phyloP scores from a whole-genome alignment of 2,888 invertebrate genomes.

The Epinotia ramella region DNA sequence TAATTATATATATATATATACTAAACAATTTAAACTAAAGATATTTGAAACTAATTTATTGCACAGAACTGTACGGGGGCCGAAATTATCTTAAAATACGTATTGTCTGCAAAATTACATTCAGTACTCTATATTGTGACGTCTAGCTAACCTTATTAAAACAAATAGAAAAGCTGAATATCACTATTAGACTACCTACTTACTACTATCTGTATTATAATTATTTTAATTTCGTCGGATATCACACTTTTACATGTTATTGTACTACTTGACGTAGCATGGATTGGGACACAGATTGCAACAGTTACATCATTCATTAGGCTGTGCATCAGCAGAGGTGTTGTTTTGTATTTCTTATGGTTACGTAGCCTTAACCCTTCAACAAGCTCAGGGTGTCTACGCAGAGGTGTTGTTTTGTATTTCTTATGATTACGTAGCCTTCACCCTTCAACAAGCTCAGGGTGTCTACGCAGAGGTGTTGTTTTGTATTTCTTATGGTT shows the following conservation, averaged over 20 bases:
- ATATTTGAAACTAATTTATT: conserved; percentile 46
- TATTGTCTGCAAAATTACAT: conserved; percentile 42
- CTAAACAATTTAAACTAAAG: conserved; percentile 36
- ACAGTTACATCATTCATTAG: conserved; percentile 1
- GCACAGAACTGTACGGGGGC: conserved; percentile 47
- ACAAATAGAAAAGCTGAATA: conserved; percentile 50
- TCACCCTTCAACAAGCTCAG: too few relatives aligned
- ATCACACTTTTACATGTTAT: conserved; percentile 56
- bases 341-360: neutral
- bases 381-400: too few relatives aligned
- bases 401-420: neutral
- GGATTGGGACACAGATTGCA: neutral
- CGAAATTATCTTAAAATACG: conserved; percentile 30
- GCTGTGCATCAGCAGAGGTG: neutral
- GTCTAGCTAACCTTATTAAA: conserved; percentile 31
- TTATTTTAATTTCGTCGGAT: conserved; percentile 48
- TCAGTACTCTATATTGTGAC: conserved; percentile 37
- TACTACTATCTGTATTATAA: conserved; percentile 52
- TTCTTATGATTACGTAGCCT: neutral
- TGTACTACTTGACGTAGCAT: conserved; percentile 46
- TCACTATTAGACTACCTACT: conserved; percentile 57
- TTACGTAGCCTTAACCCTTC: too few relatives aligned
- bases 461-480: neutral
- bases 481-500: neutral
- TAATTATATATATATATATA: conserved; percentile 31